Evolutionary conservation across 2,797 vertebrate species (phyloP), one percentile per base, ranked within the genome.

Genomic region (Poecilia gillii): DNA sequence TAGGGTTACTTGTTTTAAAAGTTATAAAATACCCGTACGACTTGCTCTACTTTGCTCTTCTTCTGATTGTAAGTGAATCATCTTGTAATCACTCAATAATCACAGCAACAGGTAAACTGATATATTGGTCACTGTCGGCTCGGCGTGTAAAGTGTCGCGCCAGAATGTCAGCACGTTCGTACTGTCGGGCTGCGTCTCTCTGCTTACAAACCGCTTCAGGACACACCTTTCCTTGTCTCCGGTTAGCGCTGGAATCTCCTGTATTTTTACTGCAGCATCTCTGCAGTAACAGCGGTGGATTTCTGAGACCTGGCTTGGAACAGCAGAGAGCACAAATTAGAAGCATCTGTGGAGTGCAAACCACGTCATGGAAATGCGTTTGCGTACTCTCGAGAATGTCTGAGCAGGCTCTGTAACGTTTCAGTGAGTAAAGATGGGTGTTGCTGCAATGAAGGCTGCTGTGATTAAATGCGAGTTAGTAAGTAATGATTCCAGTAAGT

Each of bases 301-400:
- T 92, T 94, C 91, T 81, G 82, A 87, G 85, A 88, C 77, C 90
- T 83, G 90, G 89, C 89, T 90, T 76, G 53, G 84, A 77, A 68
- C 88, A 59, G 68, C 87, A 51, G 68, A 74, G 76, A 51, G 83
- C 73, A 41, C 85, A 92, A 94, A 94, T 94, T 90, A 76, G 92
- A 95, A 94, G 88, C 92, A 94, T 94, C 90, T 93, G 93, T 75
- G 39, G 39, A 2, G 87, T 49, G 46, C 75, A 49, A 46, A 89
- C 28, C 73, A 87, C 93, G 92, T 94, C 92, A 94, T 93, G 93
- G 93, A 95, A 94, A 92, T 66, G 77, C 81, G 77, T 86, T 87
- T 6, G n/a, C 76, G 66, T 72, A 47, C 80, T 78, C 72, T 73
- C 3, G 85, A 85, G 90, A 85, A 88, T 83, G 89, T 90, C 84